These are phyloP conservation scores for Monopterus albus DNA, from an alignment of 2,113 vertebrate species.

Conservation along the genomic window DNA sequence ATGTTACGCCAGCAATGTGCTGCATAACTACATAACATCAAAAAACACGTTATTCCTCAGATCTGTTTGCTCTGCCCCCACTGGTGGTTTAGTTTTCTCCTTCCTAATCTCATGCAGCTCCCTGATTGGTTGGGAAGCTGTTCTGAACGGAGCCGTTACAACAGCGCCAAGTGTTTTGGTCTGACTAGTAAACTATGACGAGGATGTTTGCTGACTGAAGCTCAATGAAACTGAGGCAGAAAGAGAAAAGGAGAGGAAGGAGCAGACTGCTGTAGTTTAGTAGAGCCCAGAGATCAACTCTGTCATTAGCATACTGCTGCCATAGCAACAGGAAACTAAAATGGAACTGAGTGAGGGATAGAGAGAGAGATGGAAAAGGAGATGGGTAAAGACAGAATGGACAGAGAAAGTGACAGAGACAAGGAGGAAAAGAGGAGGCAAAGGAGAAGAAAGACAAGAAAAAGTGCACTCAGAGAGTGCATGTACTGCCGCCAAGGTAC, in stretches of 20 bases:
- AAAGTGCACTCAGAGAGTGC: too few relatives aligned
- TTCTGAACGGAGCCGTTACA: neutral
- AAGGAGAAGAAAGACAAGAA: too few relatives aligned
- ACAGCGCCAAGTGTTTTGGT: neutral
- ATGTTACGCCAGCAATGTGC: neutral
- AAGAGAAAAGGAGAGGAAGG: conserved; percentile 10
- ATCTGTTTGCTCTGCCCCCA: neutral
- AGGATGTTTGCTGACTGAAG: conserved; percentile 21
- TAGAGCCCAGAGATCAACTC: conserved; percentile 62
- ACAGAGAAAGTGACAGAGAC: neutral
- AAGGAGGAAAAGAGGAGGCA: too few relatives aligned
- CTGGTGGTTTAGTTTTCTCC: neutral
- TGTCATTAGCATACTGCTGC: conserved; percentile 79
- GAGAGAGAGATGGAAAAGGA: neutral
- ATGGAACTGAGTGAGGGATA: conserved; percentile 19
- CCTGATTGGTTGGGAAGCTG: neutral
- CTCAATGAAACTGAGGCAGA: neutral
- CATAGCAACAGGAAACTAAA: conserved; percentile 78
- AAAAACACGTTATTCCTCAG: neutral
- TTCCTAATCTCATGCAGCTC: neutral
- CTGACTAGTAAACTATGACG: neutral
- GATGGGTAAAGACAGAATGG: neutral
- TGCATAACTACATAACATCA: neutral
- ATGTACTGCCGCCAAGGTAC: too few relatives aligned
- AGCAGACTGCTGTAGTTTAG: conserved; percentile 55